Evolutionary conservation across 2,888 invertebrate genomes (phyloP).

Genomic region (Cephus runcator): DNA sequence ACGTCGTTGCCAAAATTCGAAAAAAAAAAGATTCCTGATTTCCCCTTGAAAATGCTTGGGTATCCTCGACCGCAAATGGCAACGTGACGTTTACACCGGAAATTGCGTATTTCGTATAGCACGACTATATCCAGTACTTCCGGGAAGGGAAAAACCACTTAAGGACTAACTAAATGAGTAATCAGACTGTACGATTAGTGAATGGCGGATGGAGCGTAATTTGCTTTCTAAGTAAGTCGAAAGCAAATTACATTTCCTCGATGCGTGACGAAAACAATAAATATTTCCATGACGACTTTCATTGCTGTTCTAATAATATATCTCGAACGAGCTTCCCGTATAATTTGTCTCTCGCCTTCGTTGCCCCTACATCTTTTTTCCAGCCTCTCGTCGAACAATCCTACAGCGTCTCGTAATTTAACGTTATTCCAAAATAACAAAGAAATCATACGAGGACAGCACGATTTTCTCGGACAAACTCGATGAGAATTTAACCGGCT

Average conservation of each 20-base stretch:
- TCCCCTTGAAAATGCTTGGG: neutral
- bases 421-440: neutral
- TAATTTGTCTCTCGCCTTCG: neutral
- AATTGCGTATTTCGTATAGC: neutral
- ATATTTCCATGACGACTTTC: neutral
- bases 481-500: neutral
- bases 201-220: neutral
- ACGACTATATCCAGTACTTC: neutral
- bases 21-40: neutral
- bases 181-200: neutral
- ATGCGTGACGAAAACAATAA: neutral
- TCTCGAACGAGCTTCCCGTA: neutral
- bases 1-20: neutral
- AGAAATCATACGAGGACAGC: neutral
- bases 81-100: neutral
- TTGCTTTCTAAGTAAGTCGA: neutral
- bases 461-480: neutral
- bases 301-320: neutral
- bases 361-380: neutral
- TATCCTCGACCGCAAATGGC: neutral
- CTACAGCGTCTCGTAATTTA: neutral
- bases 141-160: neutral
- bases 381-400: neutral
- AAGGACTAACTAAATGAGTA: neutral
- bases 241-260: neutral